Conservation (phyloP, 2,113 vertebrate species). For the Dascyllus trimaculatus region DNA sequence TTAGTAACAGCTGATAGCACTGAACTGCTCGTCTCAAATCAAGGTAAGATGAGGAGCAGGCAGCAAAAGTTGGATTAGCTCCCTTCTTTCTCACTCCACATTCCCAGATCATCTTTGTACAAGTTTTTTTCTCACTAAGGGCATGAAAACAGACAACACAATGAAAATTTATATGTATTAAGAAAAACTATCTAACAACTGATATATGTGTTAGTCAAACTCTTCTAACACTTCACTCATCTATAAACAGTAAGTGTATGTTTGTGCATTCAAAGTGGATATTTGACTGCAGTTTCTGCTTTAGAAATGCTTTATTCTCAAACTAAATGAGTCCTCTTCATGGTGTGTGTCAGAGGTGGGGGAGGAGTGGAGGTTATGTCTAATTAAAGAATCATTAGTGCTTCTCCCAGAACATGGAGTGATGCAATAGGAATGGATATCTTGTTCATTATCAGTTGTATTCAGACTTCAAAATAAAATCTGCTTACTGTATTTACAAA, state of each 20-base stretch:
- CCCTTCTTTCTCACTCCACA: background rate
- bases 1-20: background rate
- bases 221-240: background rate
- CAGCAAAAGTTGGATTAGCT: background rate
- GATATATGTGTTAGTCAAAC: too few relatives aligned
- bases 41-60: background rate
- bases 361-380: conserved; percentile 56
- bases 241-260: background rate
- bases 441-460: conserved; percentile 27
- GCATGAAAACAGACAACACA: background rate
- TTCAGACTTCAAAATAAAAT: conserved; percentile 3
- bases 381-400: conserved; percentile 81
- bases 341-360: conserved; percentile 23
- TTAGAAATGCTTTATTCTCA: conserved; percentile 4
- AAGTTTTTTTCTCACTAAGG: background rate
- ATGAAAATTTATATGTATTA: background rate
- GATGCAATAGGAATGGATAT: conserved; percentile 46
- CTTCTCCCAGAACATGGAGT: conserved; percentile 32
- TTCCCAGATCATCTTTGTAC: background rate
- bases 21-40: background rate
- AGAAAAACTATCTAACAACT: too few relatives aligned
- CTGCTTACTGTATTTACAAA: background rate
- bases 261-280: conserved; percentile 7
- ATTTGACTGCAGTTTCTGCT: conserved; percentile 4
- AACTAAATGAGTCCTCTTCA: conserved; percentile 4